These are phyloP conservation scores for Polydrusus tereticollis DNA, from an alignment of 2,888 invertebrate species.

Conservation along the genomic window DNA sequence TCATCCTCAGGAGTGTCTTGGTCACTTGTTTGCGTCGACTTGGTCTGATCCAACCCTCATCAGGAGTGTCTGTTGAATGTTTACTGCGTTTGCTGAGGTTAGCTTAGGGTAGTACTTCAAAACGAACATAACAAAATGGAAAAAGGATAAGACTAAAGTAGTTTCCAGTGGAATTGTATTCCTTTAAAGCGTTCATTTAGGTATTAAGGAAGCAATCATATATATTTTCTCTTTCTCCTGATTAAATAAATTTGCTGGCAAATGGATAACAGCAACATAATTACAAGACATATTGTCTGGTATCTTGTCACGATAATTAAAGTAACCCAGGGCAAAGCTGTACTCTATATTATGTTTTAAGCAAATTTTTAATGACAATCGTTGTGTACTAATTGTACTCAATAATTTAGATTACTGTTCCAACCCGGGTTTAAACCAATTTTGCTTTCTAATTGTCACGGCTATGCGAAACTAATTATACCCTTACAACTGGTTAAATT, in stretches of 20 bases:
- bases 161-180: too few relatives aligned
- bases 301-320: conserved; percentile 17
- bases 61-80: too few relatives aligned
- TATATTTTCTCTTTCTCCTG: neutral
- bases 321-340: conserved; percentile 20
- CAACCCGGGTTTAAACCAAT: conserved; percentile 7
- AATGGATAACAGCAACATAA: neutral
- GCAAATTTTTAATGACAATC: neutral
- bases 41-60: too few relatives aligned
- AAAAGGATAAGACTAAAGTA: too few relatives aligned
- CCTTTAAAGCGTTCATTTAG: too few relatives aligned
- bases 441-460: conserved; percentile 19
- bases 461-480: conserved; percentile 31
- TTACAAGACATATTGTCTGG: conserved; percentile 11
- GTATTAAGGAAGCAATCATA: neutral
- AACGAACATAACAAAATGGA: too few relatives aligned
- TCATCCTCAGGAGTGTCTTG: too few relatives aligned
- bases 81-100: too few relatives aligned
- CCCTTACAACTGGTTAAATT: conserved; percentile 24
- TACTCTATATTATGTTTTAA: neutral
- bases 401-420: conserved; percentile 13
- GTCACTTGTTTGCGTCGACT: too few relatives aligned
- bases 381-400: conserved; percentile 10
- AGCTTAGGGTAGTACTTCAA: too few relatives aligned
- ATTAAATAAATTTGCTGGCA: conserved; percentile 2